These are phyloP conservation scores for Micropoecilia bifurca DNA, from an alignment of 2,797 vertebrate genomes.

Conservation along the genomic window DNA sequence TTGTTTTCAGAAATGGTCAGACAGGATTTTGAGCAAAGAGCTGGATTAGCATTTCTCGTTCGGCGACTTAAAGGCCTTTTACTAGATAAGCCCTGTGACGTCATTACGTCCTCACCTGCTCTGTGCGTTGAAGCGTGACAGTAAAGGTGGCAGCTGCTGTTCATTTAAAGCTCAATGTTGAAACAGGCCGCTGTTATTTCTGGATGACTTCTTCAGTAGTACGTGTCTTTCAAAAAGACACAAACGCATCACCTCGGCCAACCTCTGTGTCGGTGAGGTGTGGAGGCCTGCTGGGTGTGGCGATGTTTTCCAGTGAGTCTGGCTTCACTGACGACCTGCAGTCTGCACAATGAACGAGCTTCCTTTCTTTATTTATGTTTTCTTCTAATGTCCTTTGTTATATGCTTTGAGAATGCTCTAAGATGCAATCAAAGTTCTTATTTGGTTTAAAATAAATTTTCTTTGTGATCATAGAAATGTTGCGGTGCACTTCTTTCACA, in stretches of 20 bases:
- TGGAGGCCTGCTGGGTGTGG: neutral
- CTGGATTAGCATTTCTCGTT: neutral
- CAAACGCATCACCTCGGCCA: too few relatives aligned
- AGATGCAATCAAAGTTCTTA: neutral
- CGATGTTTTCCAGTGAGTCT: neutral
- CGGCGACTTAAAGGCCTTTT: neutral
- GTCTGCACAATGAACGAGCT: neutral
- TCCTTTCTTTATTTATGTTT: neutral
- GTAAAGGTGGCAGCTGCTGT: neutral
- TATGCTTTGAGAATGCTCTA: neutral
- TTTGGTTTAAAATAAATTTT: neutral
- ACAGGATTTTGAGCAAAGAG: neutral
- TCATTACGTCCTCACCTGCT: constrained; percentile 12
- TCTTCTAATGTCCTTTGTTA: neutral
- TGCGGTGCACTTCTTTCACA: neutral
- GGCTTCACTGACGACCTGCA: neutral
- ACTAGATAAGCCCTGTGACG: neutral
- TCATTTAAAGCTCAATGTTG: constrained; percentile 11
- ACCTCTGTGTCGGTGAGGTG: neutral
- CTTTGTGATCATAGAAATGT: neutral
- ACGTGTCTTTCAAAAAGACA: neutral
- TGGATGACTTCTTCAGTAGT: constrained; percentile 29
- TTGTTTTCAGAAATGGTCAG: neutral
- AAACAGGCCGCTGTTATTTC: constrained; percentile 53
- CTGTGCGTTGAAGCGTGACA: constrained; percentile 10